Base-by-base conservation (phyloP, 2,888 invertebrate species). In the Kuschelorhynchus macadamiae region DNA sequence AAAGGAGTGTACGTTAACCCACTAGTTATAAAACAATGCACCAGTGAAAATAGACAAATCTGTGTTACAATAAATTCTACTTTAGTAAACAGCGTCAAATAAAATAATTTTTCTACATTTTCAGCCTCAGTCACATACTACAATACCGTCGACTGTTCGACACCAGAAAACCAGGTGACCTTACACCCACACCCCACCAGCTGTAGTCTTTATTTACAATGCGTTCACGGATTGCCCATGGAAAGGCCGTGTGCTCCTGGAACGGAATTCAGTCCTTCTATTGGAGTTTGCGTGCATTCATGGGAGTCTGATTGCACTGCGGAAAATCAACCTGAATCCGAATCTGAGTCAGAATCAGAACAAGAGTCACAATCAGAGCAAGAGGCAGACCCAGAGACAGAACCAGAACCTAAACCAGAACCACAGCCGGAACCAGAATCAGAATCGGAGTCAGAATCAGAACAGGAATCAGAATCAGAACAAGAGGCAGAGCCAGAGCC, bases 201-300 rank as follows among this genome's bases (percentile, higher is more conserved):
- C 39, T 67, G 70, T 44, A 33, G 21, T 8, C 56, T 59, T 30
- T 70, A 61, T 36, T 17, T 59, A n/a, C 53, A 57, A 17, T 70
- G 70, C 36, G 49, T 56, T 1, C 62, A 67, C 18, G 59, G 56
- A 42, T 52, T 52, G 1, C 41, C 59, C 17, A 41, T 60, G 41
- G 55, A 46, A n/a, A 50, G 67, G 49, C 39, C 46, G 2, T 70
- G 70, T 14, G 62, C 62, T 1, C 55, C 67, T 18, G 67, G 67
- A 32, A 60, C 60, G 0, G 62, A 63, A 12, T 70, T 70, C 41
- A 70, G 59, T 53, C 49, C 70, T 3, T 11, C 39, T n/a, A 11
- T 56, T 12, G 47, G 53, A 1, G 53, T 47, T 8, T 70, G 70
- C 25, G 66, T 53, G 12, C 57, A 57, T 42, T 50, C 62, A 1